These are phyloP conservation scores for Eupithecia inturbata DNA, from an alignment of 2,888 invertebrate species.

Conservation along the genomic window DNA sequence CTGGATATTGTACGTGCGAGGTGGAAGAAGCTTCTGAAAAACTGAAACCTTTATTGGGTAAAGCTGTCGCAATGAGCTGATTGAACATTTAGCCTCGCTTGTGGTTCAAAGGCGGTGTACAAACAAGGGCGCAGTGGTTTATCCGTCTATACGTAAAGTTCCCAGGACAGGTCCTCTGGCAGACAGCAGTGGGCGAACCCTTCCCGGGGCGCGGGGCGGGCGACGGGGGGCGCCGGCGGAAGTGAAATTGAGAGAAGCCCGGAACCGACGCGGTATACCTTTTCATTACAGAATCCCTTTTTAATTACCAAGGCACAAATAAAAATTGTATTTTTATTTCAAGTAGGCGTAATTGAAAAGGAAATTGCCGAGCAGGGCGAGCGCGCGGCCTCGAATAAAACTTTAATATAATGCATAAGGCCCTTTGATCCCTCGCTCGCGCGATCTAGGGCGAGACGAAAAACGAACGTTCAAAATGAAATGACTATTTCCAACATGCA, in stretches of 20 bases:
- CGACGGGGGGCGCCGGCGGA: constrained; percentile 65
- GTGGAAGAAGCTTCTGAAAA: not conserved
- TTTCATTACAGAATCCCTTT: constrained; percentile 84
- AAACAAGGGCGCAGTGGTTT: not conserved
- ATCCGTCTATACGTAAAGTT: not conserved
- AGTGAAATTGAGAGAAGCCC: constrained; percentile 82
- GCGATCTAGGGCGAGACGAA: constrained; percentile 60
- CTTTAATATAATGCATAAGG: constrained; percentile 83
- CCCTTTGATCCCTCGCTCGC: constrained; percentile 81
- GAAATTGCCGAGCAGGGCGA: constrained; percentile 77
- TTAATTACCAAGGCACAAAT: constrained; percentile 82
- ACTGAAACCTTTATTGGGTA: not conserved
- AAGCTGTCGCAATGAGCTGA: not conserved
- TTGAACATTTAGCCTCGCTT: not conserved
- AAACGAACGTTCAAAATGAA: constrained; percentile 49
- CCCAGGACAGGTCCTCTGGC: not conserved
- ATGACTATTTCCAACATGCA: constrained; percentile 41
- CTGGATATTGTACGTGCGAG: not conserved
- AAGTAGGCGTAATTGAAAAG: constrained; percentile 84
- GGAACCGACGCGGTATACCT: constrained; percentile 81
- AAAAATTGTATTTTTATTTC: constrained; percentile 84
- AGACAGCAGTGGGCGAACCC: not conserved
- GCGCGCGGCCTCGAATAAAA: constrained; percentile 76
- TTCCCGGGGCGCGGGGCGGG: not conserved
- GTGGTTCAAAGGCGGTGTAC: not conserved